Evolutionary conservation across 2,797 vertebrate species (phyloP).

Genomic region (Serranus cabrilla): DNA sequence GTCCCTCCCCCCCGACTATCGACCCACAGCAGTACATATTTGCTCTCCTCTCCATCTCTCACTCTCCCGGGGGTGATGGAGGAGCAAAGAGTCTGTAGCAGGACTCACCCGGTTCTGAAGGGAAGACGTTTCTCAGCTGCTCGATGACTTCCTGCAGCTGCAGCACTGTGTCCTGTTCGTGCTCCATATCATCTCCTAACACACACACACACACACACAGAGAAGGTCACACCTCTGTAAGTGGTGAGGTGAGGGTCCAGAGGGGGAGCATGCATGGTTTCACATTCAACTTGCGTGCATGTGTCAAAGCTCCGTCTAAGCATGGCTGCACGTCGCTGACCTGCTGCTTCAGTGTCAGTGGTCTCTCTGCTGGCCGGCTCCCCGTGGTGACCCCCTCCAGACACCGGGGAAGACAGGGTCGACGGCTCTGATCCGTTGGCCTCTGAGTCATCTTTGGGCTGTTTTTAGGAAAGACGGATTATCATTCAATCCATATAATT

Average conservation of each 20-base stretch:
- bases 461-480: slow-evolving; percentile 45
- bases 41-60: slow-evolving; percentile 67
- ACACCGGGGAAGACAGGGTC: slow-evolving; percentile 91
- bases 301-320: slow-evolving; percentile 22
- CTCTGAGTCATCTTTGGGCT: slow-evolving; percentile 94
- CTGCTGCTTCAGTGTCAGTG: slow-evolving; percentile 93
- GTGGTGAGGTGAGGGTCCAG: neutral
- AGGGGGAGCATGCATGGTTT: neutral
- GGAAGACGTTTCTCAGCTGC: slow-evolving; percentile 96
- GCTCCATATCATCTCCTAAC: slow-evolving; percentile 90
- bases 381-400: slow-evolving; percentile 88
- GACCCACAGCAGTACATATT: slow-evolving; percentile 69
- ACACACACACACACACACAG: slow-evolving; percentile 24
- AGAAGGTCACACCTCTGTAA: slow-evolving; percentile 14
- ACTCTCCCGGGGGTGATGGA: slow-evolving; percentile 39
- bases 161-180: slow-evolving; percentile 93
- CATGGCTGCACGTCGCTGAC: slow-evolving; percentile 76
- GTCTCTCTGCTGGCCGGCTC: slow-evolving; percentile 89
- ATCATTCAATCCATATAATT: slow-evolving; percentile 38
- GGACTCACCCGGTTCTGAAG: slow-evolving; percentile 85
- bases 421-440: slow-evolving; percentile 90
- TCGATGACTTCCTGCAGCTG: slow-evolving; percentile 98
- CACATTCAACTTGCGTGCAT: slow-evolving; percentile 32
- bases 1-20: slow-evolving; percentile 43
- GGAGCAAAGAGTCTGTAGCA: slow-evolving; percentile 30